These are phyloP conservation scores for Lithobius niger DNA, from an alignment of 1,140 invertebrate genomes.

Conservation along the genomic window DNA sequence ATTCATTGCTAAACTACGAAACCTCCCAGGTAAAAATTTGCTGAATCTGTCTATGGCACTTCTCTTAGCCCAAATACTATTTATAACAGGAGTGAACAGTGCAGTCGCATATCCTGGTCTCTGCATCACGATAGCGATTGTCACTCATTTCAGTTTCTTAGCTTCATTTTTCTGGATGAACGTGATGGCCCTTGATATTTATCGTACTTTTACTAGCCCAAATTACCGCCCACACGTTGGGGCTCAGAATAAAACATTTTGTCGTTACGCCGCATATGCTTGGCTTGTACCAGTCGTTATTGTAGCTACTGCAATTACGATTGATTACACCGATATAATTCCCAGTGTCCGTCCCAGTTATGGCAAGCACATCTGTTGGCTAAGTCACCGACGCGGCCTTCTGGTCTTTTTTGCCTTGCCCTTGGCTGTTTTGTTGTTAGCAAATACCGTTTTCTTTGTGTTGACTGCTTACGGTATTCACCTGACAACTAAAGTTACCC, in stretches of 20 bases:
- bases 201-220: conserved; percentile 52
- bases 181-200: conserved; percentile 90
- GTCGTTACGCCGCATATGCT: conserved; percentile 26
- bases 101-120: background rate
- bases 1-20: conserved; percentile 34
- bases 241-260: conserved; percentile 7
- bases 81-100: conserved; percentile 26
- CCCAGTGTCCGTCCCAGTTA: conserved; percentile 22
- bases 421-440: conserved; percentile 26
- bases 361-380: conserved; percentile 27
- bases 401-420: conserved; percentile 33
- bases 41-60: conserved; percentile 37
- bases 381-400: conserved; percentile 24
- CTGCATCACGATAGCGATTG: conserved; percentile 45
- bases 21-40: conserved; percentile 39
- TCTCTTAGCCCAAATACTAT: conserved; percentile 35
- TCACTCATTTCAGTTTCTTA: conserved; percentile 85
- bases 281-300: conserved; percentile 27
- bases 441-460: conserved; percentile 31
- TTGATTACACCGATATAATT: conserved; percentile 20
- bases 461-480: conserved; percentile 24
- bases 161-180: conserved; percentile 90
- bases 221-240: background rate
- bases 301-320: conserved; percentile 19
- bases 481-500: conserved; percentile 2